These are phyloP conservation scores for Leptopilina myrica DNA, from an alignment of 2,888 invertebrate species.

Conservation along the genomic window DNA sequence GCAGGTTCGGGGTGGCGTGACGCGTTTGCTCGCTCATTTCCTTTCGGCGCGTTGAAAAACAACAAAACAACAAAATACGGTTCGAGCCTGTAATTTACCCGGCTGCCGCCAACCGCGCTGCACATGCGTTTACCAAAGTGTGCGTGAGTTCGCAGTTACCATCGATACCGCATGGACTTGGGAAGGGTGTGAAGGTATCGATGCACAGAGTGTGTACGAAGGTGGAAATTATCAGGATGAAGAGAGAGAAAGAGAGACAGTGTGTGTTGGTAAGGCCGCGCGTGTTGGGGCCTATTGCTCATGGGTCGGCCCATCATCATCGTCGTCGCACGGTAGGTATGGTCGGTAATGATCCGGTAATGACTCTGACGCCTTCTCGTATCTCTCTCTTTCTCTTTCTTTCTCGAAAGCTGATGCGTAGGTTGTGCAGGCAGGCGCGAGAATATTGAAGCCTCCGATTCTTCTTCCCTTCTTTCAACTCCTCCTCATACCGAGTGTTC, in stretches of 20 bases:
- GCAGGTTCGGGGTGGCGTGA: constrained; percentile 77
- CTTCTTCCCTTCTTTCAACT: constrained; percentile 46
- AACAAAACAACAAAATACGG: constrained; percentile 77
- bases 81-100: constrained; percentile 76
- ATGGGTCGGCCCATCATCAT: constrained; percentile 57
- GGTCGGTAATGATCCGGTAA: constrained; percentile 76
- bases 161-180: constrained; percentile 10
- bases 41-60: constrained; percentile 77
- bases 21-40: constrained; percentile 77
- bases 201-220: constrained; percentile 50
- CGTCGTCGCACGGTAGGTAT: constrained; percentile 73
- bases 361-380: constrained; percentile 73
- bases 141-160: constrained; percentile 48
- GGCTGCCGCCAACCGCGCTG: constrained; percentile 73
- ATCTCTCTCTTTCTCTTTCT: too few relatives aligned
- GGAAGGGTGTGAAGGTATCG: constrained; percentile 33
- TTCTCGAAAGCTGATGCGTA: constrained; percentile 58
- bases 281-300: constrained; percentile 46
- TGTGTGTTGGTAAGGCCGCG: constrained; percentile 18
- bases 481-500: constrained; percentile 44
- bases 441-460: constrained; percentile 56
- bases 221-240: constrained; percentile 47
- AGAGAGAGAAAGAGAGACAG: constrained; percentile 30
- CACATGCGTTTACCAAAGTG: constrained; percentile 39
- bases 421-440: constrained; percentile 45